These are phyloP conservation scores for Macquaria ambigua DNA, from an alignment of 2,113 vertebrate genomes.

Conservation along the genomic window DNA sequence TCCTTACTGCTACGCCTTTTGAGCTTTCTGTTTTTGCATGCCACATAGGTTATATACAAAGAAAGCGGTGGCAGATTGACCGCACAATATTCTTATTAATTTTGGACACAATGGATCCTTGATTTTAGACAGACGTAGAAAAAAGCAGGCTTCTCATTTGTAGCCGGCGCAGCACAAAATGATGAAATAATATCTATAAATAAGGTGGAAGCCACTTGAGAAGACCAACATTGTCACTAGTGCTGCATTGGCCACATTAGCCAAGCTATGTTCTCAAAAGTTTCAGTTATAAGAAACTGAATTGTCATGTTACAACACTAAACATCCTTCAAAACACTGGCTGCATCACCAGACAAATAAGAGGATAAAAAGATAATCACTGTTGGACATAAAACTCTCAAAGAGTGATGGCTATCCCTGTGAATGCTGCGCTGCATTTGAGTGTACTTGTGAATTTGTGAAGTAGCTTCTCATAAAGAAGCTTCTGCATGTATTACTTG, in stretches of 20 bases:
- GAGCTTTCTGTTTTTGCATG: neutral
- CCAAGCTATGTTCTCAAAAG: neutral
- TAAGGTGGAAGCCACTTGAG: neutral
- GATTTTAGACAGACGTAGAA: neutral
- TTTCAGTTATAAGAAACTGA: neutral
- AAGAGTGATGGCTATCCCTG: neutral
- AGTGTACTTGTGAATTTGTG: neutral
- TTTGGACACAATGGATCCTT: neutral
- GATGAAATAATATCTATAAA: neutral
- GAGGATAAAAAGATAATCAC: conserved; percentile 27
- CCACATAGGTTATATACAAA: neutral
- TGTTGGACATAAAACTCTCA: neutral
- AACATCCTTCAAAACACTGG: neutral
- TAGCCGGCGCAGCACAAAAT: neutral
- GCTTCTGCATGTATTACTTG: neutral
- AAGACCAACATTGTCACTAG: neutral
- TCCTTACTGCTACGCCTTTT: neutral
- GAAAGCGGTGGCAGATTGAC: neutral
- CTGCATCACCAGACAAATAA: neutral
- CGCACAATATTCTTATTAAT: neutral
- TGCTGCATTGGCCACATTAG: neutral
- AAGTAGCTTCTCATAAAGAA: neutral
- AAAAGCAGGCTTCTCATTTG: neutral
- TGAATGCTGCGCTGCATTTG: neutral
- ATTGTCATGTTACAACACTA: neutral